phyloP scores from a whole-genome alignment of 1,140 invertebrate species.

The Ridgeia piscesae region DNA sequence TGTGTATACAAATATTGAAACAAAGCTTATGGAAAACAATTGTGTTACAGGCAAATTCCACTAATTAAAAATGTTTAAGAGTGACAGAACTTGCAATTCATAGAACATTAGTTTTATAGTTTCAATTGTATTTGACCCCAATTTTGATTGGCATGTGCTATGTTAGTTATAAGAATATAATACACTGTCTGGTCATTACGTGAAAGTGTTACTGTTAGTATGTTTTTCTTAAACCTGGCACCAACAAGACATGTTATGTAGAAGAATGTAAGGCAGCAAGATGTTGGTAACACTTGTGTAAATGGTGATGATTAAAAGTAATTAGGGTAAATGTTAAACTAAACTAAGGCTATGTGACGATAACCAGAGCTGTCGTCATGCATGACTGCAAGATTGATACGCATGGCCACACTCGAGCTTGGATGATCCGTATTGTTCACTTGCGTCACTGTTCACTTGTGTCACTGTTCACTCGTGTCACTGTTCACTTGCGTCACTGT shows the following conservation, averaged over 20 bases:
- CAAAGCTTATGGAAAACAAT: no score
- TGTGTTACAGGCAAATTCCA: no score
- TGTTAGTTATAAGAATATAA: background rate
- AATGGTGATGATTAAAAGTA: background rate
- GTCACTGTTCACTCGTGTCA: no score
- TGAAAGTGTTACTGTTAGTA: background rate
- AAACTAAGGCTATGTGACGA: no score
- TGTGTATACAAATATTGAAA: no score
- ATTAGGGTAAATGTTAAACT: no score
- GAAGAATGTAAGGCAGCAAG: background rate
- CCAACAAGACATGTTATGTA: background rate
- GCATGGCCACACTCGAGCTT: background rate
- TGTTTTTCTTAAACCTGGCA: background rate
- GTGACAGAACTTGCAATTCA: no score
- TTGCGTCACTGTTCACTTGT: background rate
- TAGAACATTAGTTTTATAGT: no score
- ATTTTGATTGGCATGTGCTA: background rate
- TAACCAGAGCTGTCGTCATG: background rate
- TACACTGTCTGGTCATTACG: background rate
- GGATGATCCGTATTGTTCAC: background rate
- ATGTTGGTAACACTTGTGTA: background rate
- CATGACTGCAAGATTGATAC: background rate
- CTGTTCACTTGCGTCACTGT: background rate
- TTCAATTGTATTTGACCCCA: no score
- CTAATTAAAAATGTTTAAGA: no score